Conservation (phyloP, 2,797 vertebrate species). For the Trichosurus vulpecula region DNA sequence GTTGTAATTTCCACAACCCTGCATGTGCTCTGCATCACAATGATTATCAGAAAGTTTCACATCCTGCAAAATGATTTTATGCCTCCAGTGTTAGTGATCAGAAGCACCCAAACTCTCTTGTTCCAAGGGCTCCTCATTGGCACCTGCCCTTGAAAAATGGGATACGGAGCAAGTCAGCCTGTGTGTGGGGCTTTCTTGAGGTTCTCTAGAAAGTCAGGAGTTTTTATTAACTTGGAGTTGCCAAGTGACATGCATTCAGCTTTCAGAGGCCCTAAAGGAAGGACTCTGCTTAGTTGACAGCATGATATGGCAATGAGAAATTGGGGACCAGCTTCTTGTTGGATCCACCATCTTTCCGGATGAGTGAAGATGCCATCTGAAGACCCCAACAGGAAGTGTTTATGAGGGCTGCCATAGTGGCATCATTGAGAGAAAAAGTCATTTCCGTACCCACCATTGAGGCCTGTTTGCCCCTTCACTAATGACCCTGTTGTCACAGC, state of each 20-base stretch:
- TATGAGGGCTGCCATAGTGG: conserved; percentile 68
- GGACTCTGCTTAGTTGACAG: neutral
- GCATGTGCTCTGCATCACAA: neutral
- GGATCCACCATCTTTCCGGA: neutral
- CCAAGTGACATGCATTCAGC: neutral
- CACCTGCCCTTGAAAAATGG: neutral
- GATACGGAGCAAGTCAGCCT: conserved; percentile 23
- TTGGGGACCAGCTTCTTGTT: neutral
- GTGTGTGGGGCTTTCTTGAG: neutral
- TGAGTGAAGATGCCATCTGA: neutral
- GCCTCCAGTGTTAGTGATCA: neutral
- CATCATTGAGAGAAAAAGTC: conserved; percentile 68
- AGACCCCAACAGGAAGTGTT: conserved; percentile 42
- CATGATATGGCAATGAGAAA: neutral
- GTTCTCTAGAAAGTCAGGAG: conserved; percentile 1
- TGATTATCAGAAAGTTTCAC: neutral
- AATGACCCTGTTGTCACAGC: conserved; percentile 71
- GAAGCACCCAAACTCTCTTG: conserved; percentile 68
- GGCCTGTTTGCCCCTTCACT: conserved; percentile 75
- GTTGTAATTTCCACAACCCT: neutral
- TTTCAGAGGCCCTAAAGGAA: conserved; percentile 26
- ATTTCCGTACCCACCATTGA: conserved; percentile 69
- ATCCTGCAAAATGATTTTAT: neutral
- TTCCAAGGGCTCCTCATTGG: neutral
- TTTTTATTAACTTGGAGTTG: conserved; percentile 7